Conservation (phyloP, 1,140 invertebrate species). For the Goniozus legneri region DNA sequence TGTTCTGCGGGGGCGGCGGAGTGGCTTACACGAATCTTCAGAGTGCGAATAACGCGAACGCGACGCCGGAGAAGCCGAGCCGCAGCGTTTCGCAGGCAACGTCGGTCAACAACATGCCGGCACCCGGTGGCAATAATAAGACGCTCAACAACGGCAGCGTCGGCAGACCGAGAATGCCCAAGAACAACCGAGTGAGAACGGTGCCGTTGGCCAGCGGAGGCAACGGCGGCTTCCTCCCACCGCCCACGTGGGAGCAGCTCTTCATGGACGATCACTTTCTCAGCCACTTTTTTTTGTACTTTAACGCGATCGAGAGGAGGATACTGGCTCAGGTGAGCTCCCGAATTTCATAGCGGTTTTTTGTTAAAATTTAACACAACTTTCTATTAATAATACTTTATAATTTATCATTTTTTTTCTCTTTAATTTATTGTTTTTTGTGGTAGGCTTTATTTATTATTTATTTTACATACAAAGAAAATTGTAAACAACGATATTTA, state of each 20-base stretch:
- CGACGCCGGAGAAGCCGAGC: constrained; percentile 56
- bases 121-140: constrained; percentile 42
- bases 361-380: no score
- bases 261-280: constrained; percentile 82
- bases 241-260: constrained; percentile 70
- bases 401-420: no score
- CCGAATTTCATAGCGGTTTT: no score
- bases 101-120: constrained; percentile 27
- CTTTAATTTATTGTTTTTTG: no score
- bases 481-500: no score
- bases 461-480: no score
- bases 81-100: constrained; percentile 37
- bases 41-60: constrained; percentile 41
- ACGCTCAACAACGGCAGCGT: constrained; percentile 29
- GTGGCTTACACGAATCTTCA: constrained; percentile 49
- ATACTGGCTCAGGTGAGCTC: constrained; percentile 69
- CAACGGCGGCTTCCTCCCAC: constrained; percentile 38
- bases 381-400: no score
- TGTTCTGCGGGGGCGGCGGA: constrained; percentile 67
- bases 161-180: constrained; percentile 30
- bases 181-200: constrained; percentile 34
- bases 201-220: constrained; percentile 46
- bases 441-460: no score
- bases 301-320: constrained; percentile 73
- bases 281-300: constrained; percentile 80